phyloP scores from a whole-genome alignment of 2,113 vertebrate species.

The Sphaerodactylus townsendi region DNA sequence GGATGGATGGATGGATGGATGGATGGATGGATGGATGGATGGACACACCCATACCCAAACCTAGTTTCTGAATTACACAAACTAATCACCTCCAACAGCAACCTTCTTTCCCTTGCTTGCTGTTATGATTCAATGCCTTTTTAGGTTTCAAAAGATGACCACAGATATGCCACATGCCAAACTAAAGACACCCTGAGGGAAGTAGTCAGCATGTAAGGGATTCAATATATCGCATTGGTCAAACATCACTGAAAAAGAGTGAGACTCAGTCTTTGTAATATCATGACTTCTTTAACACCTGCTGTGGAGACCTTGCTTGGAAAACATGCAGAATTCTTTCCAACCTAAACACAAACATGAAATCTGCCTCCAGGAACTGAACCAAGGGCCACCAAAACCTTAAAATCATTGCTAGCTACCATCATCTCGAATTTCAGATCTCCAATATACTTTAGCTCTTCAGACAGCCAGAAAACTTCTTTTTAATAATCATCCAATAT shows the following conservation, averaged over 20 bases:
- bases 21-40: no score
- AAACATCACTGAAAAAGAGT: background rate
- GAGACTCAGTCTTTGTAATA: background rate
- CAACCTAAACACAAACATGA: no score
- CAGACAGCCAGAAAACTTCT: no score
- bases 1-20: no score
- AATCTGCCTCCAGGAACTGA: background rate
- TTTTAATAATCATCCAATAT: no score
- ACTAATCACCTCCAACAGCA: background rate
- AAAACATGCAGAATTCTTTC: no score
- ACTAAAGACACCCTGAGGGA: background rate
- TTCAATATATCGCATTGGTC: background rate
- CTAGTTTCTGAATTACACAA: background rate
- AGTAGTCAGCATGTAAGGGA: background rate
- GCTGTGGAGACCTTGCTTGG: background rate
- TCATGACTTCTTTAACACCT: background rate
- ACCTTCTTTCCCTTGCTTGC: background rate
- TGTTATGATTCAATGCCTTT: constrained; percentile 9
- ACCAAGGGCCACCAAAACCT: background rate
- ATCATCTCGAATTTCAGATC: no score
- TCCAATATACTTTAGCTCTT: no score
- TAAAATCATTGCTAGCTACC: no score
- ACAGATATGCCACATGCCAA: background rate
- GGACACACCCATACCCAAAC: background rate
- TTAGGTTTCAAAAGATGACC: background rate